Evolutionary conservation across 2,113 vertebrate genomes (phyloP).

Genomic region (Tachysurus fulvidraco): DNA sequence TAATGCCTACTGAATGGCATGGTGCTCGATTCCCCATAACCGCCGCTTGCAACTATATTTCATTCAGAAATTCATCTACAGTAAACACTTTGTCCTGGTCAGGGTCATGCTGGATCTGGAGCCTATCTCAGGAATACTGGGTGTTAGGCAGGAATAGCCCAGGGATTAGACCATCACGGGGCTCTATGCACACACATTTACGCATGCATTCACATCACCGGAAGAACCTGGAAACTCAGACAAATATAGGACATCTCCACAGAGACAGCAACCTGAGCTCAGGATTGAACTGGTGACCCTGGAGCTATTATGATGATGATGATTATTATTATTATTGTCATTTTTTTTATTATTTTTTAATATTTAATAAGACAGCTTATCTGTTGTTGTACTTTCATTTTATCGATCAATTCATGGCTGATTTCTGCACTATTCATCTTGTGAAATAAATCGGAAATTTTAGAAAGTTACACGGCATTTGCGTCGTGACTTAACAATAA

Average conservation of each 20-base stretch:
- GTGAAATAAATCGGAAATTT: background rate
- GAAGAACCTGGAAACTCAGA: background rate
- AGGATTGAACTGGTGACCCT: background rate
- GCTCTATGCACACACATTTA: background rate
- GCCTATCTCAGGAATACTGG: background rate
- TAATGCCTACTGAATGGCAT: background rate
- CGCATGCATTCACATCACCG: background rate
- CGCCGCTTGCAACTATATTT: background rate
- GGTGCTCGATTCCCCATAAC: background rate
- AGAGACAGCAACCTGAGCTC: background rate
- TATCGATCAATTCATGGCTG: no score
- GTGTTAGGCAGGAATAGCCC: background rate
- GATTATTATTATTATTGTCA: background rate
- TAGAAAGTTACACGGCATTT: background rate
- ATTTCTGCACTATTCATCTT: background rate
- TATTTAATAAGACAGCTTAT: background rate
- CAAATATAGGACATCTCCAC: background rate
- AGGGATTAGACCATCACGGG: background rate
- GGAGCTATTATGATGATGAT: background rate
- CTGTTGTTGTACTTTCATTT: background rate
- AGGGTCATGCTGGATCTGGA: background rate
- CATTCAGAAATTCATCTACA: background rate
- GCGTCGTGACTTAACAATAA: background rate
- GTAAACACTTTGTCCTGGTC: background rate
- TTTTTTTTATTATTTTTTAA: no score